A percentile compares a stretch with the other conserved stretches of the same genome.
Evolutionary conservation across 1,140 invertebrate genomes (phyloP).

Genomic region (Panagrolaimus sp.): DNA sequence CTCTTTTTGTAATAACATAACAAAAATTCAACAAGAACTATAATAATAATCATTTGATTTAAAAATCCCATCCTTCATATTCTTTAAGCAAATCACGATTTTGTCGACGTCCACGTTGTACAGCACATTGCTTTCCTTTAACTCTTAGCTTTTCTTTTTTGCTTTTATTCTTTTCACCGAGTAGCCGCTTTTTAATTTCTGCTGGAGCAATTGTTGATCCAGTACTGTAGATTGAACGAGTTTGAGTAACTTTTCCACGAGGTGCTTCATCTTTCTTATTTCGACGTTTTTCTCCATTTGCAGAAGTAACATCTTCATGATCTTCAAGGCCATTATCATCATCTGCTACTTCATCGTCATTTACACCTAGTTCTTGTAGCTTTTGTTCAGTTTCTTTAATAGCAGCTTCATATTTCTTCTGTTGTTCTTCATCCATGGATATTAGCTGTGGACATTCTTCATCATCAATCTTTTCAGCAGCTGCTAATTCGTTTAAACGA

Average conservation of each 20-base stretch:
- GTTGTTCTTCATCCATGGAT: slow-evolving; percentile 61
- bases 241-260: slow-evolving; percentile 23
- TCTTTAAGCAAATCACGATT: slow-evolving; percentile 77
- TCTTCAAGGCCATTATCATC: slow-evolving; percentile 17
- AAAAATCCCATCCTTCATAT: slow-evolving; percentile 60
- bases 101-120: slow-evolving; percentile 73
- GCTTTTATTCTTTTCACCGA: slow-evolving; percentile 65
- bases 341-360: neutral
- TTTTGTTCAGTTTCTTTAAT: slow-evolving; percentile 36
- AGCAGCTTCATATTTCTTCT: slow-evolving; percentile 58
- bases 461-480: slow-evolving; percentile 2
- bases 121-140: slow-evolving; percentile 87
- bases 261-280: slow-evolving; percentile 26
- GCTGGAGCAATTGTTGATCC: slow-evolving; percentile 78
- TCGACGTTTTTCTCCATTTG: slow-evolving; percentile 43
- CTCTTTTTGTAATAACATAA: too few relatives aligned
- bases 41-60: too few relatives aligned
- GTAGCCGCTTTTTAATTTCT: slow-evolving; percentile 73
- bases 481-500: slow-evolving; percentile 20
- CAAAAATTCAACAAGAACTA: too few relatives aligned
- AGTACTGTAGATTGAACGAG: slow-evolving; percentile 59
- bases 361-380: slow-evolving; percentile 5
- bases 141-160: slow-evolving; percentile 69
- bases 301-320: slow-evolving; percentile 49
- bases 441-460: slow-evolving; percentile 44